Evolutionary conservation across 2,888 invertebrate species (phyloP), one percentile per base, ranked within the genome.

Genomic region (Exocentrus adspersus): DNA sequence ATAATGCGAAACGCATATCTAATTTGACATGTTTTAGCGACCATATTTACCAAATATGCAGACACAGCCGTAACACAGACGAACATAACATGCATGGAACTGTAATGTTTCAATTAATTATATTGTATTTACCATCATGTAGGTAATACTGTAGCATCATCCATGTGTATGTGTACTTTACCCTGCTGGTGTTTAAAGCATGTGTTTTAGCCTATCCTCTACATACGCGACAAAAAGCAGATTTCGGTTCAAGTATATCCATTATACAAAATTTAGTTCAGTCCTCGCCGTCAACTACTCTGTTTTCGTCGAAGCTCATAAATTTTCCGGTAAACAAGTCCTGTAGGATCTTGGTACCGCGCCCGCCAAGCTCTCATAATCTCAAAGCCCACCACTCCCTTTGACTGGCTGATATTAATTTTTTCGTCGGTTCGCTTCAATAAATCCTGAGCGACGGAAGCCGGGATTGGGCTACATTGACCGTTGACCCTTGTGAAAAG

Each of bases 391-490:
- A 51, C 19, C 10, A 24, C 28, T 43, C 43, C 54, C 54, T 54
- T 54, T 54, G 54, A 54, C 54, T 16, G 54, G 42, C 12, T 43
- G 43, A 28, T 54, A 54, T 54, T 54, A 54, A 54, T 54, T 54
- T 54, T 54, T 54, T 42, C 43, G 43, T 37, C 28, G 43, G 20
- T 28, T 16, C 54, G 30, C 54, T 30, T 12, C 41, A 28, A 17
- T 28, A 17, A 43, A 28, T 17, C 43, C 43, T 17, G 43, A 43
- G 24, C 52, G 52, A 53, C 52, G 21, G 53, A 42, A 20, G 41
- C 43, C 32, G 52, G 42, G 37, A 43, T 59, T 59, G 50, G 58
- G 56, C 51, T 56, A 41, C 60, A 41, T 57, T 64, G 64, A 64
- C 64, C 64, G 60, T 24, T 32, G 45, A 53, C 64, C 52, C 46